phyloP scores from a whole-genome alignment of 2,797 vertebrate genomes.

The Clamator glandarius region DNA sequence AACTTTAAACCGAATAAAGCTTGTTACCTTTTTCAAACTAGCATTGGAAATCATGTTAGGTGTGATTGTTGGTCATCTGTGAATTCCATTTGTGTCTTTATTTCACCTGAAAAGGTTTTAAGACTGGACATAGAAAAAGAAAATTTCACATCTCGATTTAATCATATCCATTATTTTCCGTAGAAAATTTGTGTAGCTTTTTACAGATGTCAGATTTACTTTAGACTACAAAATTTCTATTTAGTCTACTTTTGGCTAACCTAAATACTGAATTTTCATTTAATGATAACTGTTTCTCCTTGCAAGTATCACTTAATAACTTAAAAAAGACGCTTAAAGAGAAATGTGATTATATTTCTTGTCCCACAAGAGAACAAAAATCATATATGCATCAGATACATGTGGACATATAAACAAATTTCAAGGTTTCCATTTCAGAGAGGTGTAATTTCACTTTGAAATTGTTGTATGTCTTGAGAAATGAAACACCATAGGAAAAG shows the following conservation, averaged over 20 bases:
- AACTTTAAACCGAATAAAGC: background rate
- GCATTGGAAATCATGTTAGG: background rate
- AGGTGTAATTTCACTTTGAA: background rate
- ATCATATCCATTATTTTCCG: background rate
- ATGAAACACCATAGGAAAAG: background rate
- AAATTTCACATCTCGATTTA: background rate
- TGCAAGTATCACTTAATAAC: background rate
- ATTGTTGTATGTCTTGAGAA: background rate
- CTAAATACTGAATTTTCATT: background rate
- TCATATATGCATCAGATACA: background rate
- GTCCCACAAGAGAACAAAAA: background rate
- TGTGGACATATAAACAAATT: background rate
- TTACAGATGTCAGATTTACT: background rate
- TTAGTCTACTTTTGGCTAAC: background rate
- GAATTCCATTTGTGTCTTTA: conserved; percentile 16
- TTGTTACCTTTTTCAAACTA: conserved; percentile 5
- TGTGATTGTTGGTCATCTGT: background rate
- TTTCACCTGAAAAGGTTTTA: conserved; percentile 15
- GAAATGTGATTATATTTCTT: background rate
- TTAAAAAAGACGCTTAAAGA: background rate
- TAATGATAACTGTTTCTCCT: background rate
- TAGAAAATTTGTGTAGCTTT: background rate
- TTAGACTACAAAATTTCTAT: background rate
- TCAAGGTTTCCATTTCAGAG: background rate
- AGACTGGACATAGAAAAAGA: background rate